Evolutionary conservation across 23 tunicate species (phyloP).

Genomic region (Halocynthia roretzi): DNA sequence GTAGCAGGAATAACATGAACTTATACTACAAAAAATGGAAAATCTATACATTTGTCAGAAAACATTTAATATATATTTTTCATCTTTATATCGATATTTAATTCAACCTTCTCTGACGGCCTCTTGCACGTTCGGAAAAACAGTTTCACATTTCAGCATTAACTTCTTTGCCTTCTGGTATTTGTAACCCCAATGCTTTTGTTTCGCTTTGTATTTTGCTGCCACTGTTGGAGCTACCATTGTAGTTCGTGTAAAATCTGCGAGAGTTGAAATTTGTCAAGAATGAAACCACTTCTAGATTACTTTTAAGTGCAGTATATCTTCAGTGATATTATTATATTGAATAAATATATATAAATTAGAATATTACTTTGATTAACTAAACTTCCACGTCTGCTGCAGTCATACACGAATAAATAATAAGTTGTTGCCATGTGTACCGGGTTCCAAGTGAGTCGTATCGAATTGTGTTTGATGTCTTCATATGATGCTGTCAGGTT

Average conservation of each 20-base stretch:
- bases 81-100: background rate
- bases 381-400: constrained; percentile 49
- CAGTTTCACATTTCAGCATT: constrained; percentile 40
- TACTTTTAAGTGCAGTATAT: background rate
- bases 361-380: constrained; percentile 13
- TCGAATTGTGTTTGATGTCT: constrained; percentile 36
- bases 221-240: constrained; percentile 14
- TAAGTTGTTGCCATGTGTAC: constrained; percentile 43
- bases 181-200: constrained; percentile 33
- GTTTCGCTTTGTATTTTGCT: constrained; percentile 1
- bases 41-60: background rate
- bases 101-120: constrained; percentile 49
- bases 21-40: too few species aligned
- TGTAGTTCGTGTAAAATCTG: constrained; percentile 20
- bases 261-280: background rate
- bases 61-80: constrained; percentile 1
- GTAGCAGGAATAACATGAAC: too few species aligned
- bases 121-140: constrained; percentile 32
- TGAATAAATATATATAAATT: too few species aligned
- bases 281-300: background rate
- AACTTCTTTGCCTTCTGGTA: constrained; percentile 15
- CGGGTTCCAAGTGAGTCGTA: constrained; percentile 51
- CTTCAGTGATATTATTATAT: background rate
- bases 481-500: constrained; percentile 33
- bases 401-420: constrained; percentile 65